Conservation (phyloP, 2,797 vertebrate species). For the Epinephelus malabaricus region DNA sequence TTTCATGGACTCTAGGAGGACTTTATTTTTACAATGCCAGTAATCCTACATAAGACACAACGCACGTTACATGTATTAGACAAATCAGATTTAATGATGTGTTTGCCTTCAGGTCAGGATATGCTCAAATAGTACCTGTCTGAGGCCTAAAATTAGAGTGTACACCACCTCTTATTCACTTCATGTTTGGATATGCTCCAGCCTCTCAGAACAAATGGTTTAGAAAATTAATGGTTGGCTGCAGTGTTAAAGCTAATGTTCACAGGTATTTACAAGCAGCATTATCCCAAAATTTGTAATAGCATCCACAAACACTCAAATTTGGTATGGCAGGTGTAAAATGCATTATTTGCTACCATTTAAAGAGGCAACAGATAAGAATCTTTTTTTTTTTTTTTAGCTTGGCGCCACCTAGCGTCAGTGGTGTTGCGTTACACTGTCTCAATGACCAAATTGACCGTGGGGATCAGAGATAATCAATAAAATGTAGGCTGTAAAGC, state of each 20-base stretch:
- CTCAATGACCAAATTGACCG: too few relatives aligned
- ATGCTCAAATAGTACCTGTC: background rate
- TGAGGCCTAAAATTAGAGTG: background rate
- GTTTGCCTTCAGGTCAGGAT: constrained; percentile 12
- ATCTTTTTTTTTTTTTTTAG: too few relatives aligned
- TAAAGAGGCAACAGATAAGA: too few relatives aligned
- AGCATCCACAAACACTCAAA: background rate
- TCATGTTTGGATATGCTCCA: background rate
- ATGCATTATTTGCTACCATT: too few relatives aligned
- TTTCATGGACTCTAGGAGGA: background rate
- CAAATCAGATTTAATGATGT: background rate
- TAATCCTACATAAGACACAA: constrained; percentile 22
- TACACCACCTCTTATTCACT: background rate
- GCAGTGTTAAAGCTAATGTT: background rate
- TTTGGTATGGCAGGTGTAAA: background rate
- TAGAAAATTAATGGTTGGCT: background rate
- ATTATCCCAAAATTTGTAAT: background rate
- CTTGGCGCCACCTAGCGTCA: too few relatives aligned
- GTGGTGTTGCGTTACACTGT: too few relatives aligned
- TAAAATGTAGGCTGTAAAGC: too few relatives aligned
- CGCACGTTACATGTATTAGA: background rate
- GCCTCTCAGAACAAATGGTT: too few relatives aligned
- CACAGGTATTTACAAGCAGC: background rate
- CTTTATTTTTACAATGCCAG: background rate
- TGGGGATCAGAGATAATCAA: too few relatives aligned